Percentiles rank a stretch among this genome's conserved stretches.
Evolutionary conservation across 2,888 invertebrate genomes (phyloP).

Genomic region (Arge pagana): DNA sequence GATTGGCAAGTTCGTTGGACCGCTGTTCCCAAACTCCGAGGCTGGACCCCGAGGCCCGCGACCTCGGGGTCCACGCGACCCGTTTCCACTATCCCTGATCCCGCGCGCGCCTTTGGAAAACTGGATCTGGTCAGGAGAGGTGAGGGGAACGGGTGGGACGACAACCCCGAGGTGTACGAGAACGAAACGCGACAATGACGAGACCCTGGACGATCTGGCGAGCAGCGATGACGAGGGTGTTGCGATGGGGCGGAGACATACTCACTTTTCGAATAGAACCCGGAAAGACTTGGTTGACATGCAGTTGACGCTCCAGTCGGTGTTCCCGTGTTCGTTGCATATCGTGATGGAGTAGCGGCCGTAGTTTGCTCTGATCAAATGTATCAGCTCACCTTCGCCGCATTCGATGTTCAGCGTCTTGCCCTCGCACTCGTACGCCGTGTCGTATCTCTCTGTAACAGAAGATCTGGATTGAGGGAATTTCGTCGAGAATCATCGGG

Average conservation of each 20-base stretch:
- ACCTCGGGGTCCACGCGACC: too few species aligned
- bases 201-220: conserved; percentile 4
- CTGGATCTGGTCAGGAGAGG: conserved; percentile 39
- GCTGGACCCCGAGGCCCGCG: too few species aligned
- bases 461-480: conserved; percentile 47
- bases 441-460: conserved; percentile 81
- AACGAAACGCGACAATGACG: conserved; percentile 7
- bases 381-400: conserved; percentile 85
- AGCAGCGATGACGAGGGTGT: too few species aligned
- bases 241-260: conserved; percentile 22
- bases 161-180: conserved; percentile 12
- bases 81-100: too few species aligned
- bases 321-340: conserved; percentile 94
- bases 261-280: conserved; percentile 86
- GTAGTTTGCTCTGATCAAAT: conserved; percentile 91
- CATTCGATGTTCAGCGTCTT: conserved; percentile 88
- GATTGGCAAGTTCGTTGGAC: too few species aligned
- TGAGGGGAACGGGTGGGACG: conserved; percentile 41
- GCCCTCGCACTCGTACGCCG: conserved; percentile 93
- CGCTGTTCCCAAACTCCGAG: too few species aligned
- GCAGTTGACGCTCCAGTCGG: conserved; percentile 97
- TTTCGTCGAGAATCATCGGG: conserved; percentile 2
- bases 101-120: too few species aligned
- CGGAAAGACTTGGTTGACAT: conserved; percentile 88
- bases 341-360: conserved; percentile 93